Evolutionary conservation across 2,888 invertebrate species (phyloP).

Genomic region (Synanthedon andrenaeformis): DNA sequence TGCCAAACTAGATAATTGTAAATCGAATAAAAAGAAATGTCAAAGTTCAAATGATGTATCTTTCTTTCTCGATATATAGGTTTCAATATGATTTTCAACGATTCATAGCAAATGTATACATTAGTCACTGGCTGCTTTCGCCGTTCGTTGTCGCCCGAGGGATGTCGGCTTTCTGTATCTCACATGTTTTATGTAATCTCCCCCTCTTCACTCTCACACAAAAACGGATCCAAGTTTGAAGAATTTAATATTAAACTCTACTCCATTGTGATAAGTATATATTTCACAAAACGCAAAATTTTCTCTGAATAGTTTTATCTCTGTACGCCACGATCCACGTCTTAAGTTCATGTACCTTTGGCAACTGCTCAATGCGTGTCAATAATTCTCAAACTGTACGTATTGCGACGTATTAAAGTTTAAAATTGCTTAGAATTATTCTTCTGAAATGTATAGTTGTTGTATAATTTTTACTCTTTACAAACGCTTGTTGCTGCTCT

Average conservation of each 20-base stretch:
- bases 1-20: no score
- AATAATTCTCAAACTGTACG: background rate
- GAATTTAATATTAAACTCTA: background rate
- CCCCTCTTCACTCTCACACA: slow-evolving; percentile 30
- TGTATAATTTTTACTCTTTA: background rate
- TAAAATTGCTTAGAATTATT: background rate
- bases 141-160: slow-evolving; percentile 48
- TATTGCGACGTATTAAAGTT: background rate
- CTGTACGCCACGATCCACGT: slow-evolving; percentile 23
- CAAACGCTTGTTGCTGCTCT: background rate
- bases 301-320: slow-evolving; percentile 3
- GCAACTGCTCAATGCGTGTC: background rate
- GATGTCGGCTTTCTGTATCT: slow-evolving; percentile 42
- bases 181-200: slow-evolving; percentile 52
- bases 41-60: no score
- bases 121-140: slow-evolving; percentile 41
- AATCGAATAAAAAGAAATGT: no score
- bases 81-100: no score
- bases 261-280: background rate
- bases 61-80: no score
- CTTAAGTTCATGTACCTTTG: slow-evolving; percentile 29
- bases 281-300: background rate
- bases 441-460: background rate
- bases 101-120: slow-evolving; percentile 11
- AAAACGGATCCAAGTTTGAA: slow-evolving; percentile 1